Base-by-base conservation (phyloP, 2,113 vertebrate species). In the Maccullochella peelii region DNA sequence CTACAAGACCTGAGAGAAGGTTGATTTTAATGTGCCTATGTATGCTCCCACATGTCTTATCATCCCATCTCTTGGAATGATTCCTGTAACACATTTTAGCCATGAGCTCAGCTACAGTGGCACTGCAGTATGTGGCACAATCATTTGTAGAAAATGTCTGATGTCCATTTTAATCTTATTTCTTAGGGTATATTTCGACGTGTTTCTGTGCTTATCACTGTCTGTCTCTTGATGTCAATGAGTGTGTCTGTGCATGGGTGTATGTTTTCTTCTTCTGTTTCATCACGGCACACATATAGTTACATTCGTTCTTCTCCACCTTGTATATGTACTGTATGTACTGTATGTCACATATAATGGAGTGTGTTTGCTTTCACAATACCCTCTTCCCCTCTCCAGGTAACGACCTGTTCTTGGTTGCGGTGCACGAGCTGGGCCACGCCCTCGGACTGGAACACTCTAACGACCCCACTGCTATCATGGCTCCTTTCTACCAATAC, bases 401-500 rank as follows among this genome's bases (percentile, higher is more conserved):
- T 11, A 94, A 95, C 7, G 95, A 96, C 83, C 82, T 96, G 80
- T 96, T 96, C 86, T 63, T 96, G 90, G 96, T 96, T 80, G 96
- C 96, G 4, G 96, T 96, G 55, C 96, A 96, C 9, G 96, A 96
- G 89, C 88, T 96, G 83, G 96, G 96, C 62, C 96, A 96, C 8
- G 95, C 96, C 71, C 93, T 96, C 1, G 96, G 96, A 14, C 86
- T 96, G 85, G 95, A 95, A 63, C 96, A 96, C 92, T 96, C 96
- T 2, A 96, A 95, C 0, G 96, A 96, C 74, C 94, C 95, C 84
- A 95, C 95, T 1, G 96, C 96, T 18, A 95, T 96, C 77, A 96
- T 96, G 96, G 96, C 95, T 52, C 96, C 96, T 21, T 96, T 95
- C 90, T 96, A 96, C 90, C 95, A 96, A 86, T 96, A 96, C 90